phyloP scores from a whole-genome alignment of 2,113 vertebrate species.

The Vombatus ursinus region DNA sequence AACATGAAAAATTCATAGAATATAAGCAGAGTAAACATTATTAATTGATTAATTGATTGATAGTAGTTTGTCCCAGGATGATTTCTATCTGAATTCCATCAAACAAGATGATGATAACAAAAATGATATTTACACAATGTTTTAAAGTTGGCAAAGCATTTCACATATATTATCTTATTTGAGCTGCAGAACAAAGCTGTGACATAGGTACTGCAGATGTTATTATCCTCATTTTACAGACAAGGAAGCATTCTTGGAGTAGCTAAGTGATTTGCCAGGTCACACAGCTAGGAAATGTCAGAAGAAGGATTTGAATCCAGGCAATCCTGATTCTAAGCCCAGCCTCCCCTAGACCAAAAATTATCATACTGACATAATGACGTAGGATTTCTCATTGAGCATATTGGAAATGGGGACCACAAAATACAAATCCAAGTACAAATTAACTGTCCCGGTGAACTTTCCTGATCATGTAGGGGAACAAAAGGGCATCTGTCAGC shows the following conservation, averaged over 20 bases:
- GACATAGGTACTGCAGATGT: not conserved
- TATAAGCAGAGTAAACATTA: not conserved
- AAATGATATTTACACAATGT: not conserved
- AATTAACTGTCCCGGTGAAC: not conserved
- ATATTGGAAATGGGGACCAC: not conserved
- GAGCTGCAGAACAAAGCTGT: not conserved
- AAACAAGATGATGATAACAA: not conserved
- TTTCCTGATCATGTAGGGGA: not conserved
- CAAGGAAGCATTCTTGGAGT: not conserved
- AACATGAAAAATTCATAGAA: not conserved
- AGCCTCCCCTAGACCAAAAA: too few species aligned
- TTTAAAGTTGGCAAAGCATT: not conserved
- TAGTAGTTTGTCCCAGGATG: not conserved
- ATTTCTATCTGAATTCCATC: not conserved
- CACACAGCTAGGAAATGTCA: not conserved
- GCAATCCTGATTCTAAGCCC: not conserved
- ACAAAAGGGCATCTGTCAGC: not conserved
- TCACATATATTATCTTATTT: not conserved
- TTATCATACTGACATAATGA: too few species aligned
- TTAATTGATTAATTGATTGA: not conserved
- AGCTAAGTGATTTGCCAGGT: not conserved
- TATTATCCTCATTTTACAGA: not conserved
- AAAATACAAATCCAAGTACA: constrained; percentile 29
- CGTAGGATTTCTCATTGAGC: not conserved
- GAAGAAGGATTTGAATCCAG: not conserved